A percentile compares a stretch with the other conserved stretches of the same genome.
These are phyloP conservation scores for Hirtodrosophila cameraria DNA, from an alignment of 2,888 invertebrate genomes.

Conservation along the genomic window DNA sequence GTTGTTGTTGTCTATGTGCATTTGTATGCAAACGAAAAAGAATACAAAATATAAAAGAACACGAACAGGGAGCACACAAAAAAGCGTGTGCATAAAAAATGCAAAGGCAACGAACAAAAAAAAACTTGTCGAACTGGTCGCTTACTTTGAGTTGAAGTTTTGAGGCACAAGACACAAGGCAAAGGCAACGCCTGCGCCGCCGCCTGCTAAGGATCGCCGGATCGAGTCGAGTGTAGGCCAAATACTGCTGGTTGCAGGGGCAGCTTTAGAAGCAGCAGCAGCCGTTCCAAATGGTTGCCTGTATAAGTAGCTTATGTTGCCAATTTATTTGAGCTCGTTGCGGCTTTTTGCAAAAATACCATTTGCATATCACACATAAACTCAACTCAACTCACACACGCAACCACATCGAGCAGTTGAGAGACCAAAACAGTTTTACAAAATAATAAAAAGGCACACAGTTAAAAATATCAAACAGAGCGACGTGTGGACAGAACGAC, in stretches of 20 bases:
- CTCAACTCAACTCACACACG: slow-evolving; percentile 47
- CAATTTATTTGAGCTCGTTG: slow-evolving; percentile 58
- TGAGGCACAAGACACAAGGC: no score
- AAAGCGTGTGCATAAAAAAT: slow-evolving; percentile 70
- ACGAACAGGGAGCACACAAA: slow-evolving; percentile 39
- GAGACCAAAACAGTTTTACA: slow-evolving; percentile 41
- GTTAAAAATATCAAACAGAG: slow-evolving; percentile 26
- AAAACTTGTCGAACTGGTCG: slow-evolving; percentile 82
- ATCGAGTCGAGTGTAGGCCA: slow-evolving; percentile 34
- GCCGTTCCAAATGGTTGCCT: no score
- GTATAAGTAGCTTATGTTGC: slow-evolving; percentile 34
- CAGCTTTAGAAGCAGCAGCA: no score
- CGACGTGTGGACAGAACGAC: slow-evolving; percentile 12
- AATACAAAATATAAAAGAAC: slow-evolving; percentile 43
- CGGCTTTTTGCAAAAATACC: slow-evolving; percentile 61
- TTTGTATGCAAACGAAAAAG: slow-evolving; percentile 64
- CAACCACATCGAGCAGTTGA: slow-evolving; percentile 20
- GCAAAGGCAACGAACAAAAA: slow-evolving; percentile 56
- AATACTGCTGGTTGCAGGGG: slow-evolving; percentile 29
- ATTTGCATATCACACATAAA: slow-evolving; percentile 71
- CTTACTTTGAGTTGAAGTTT: no score
- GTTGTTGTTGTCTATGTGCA: slow-evolving; percentile 31
- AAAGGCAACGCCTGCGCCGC: slow-evolving; percentile 40
- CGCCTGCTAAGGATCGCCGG: slow-evolving; percentile 41
- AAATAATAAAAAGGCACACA: slow-evolving; percentile 50